Conservation (phyloP, 2,113 vertebrate species). For the Noctilio leporinus region DNA sequence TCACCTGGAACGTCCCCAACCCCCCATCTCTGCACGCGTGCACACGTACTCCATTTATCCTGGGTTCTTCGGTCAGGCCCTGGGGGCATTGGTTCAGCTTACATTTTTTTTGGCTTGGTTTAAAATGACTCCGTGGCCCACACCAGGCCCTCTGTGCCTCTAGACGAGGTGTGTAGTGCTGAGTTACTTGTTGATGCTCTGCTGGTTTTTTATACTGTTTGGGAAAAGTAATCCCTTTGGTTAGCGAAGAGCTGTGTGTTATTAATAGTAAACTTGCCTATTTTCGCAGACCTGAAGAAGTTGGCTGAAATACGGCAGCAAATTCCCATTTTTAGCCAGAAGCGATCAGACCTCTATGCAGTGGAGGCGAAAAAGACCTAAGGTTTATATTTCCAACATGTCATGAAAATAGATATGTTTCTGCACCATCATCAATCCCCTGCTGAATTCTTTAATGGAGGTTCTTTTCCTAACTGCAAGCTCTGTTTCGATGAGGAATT, state of each 20-base stretch:
- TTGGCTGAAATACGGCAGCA: slow-evolving; percentile 90
- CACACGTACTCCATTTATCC: not conserved
- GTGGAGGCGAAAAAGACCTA: slow-evolving; percentile 77
- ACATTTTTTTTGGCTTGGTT: not conserved
- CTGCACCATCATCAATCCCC: not conserved
- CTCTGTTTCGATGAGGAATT: not conserved
- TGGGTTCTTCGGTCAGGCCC: not conserved
- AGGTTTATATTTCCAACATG: not conserved
- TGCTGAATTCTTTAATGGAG: not conserved
- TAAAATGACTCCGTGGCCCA: not conserved
- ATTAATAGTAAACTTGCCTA: slow-evolving; percentile 25
- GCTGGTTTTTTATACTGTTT: not conserved
- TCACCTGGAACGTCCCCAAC: not conserved
- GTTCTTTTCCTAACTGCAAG: not conserved
- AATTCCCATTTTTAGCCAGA: slow-evolving; percentile 90
- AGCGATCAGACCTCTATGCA: slow-evolving; percentile 88
- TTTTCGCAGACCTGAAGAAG: slow-evolving; percentile 90
- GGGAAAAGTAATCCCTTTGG: not conserved
- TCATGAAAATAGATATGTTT: not conserved
- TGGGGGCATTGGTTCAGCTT: not conserved
- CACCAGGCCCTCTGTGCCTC: not conserved
- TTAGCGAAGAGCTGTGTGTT: not conserved
- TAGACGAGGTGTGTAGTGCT: not conserved
- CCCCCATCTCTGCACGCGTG: fast-evolving
- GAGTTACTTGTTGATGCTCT: not conserved